A percentile compares a stretch with the other conserved stretches of the same genome.
Evolutionary conservation across 2,113 vertebrate species (phyloP).

Genomic region (Tichodroma muraria): DNA sequence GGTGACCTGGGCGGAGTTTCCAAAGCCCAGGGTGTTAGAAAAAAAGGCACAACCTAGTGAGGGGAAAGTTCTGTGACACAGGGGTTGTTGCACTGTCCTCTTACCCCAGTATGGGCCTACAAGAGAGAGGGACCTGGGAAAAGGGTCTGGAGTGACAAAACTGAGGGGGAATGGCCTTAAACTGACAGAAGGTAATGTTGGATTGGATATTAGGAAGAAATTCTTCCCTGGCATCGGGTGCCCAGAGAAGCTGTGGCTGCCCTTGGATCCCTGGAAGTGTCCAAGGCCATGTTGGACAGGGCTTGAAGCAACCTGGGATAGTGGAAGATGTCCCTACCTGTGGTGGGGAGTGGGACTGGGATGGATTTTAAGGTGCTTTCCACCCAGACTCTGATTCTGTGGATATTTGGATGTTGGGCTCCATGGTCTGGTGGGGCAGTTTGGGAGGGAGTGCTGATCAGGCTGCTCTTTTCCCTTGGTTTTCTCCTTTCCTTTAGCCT

Average conservation of each 20-base stretch:
- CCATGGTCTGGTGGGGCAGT: rapidly evolving
- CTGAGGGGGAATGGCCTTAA: neutral
- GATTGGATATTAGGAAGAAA: neutral
- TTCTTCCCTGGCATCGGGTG: neutral
- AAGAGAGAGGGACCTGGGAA: neutral
- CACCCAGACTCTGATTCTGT: neutral
- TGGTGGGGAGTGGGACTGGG: too few relatives aligned
- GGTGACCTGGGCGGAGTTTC: neutral
- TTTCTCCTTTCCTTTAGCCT: neutral
- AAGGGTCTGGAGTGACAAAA: neutral
- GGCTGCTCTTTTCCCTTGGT: neutral
- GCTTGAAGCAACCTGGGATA: neutral
- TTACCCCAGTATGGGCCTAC: neutral
- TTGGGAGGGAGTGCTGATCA: rapidly evolving
- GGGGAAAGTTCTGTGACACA: neutral
- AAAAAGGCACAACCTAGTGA: neutral
- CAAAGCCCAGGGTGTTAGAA: neutral
- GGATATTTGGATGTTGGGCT: neutral
- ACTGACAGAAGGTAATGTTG: neutral
- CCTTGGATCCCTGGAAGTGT: neutral
- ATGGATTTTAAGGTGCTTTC: neutral
- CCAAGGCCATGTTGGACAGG: rapidly evolving
- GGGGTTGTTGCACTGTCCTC: neutral
- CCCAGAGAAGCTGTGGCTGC: neutral
- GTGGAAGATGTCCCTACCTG: neutral